phyloP scores from a whole-genome alignment of 2,888 invertebrate species.

The Athripsodes cinereus region DNA sequence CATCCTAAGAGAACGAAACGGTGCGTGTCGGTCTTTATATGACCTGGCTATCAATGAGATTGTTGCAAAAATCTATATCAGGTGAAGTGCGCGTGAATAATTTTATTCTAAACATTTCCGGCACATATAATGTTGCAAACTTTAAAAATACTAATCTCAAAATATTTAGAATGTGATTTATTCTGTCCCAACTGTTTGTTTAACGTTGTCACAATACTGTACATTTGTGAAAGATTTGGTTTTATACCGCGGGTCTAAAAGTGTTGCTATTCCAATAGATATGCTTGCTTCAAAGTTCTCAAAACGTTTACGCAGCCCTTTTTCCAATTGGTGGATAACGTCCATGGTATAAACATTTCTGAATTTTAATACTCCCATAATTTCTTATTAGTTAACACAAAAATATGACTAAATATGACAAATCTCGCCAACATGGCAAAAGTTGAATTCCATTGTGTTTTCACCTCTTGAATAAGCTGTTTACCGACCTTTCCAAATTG shows the following conservation, averaged over 20 bases:
- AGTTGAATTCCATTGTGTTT: background rate
- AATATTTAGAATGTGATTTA: too few species aligned
- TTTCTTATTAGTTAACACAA: background rate
- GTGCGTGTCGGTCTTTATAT: too few species aligned
- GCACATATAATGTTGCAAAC: too few species aligned
- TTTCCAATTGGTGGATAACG: background rate
- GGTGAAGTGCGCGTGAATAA: too few species aligned
- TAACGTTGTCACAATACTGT: background rate
- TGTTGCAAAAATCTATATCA: too few species aligned
- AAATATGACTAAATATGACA: background rate
- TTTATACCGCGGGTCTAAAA: constrained; percentile 1
- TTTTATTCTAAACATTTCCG: too few species aligned
- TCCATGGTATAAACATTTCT: background rate
- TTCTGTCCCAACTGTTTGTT: too few species aligned
- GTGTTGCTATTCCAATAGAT: background rate
- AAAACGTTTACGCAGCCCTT: background rate
- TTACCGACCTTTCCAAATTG: background rate
- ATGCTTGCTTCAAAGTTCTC: background rate
- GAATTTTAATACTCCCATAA: background rate
- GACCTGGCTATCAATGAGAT: too few species aligned
- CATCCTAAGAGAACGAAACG: too few species aligned
- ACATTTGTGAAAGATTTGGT: background rate
- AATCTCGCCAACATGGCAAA: background rate
- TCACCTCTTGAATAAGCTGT: background rate
- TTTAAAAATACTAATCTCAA: too few species aligned